These are phyloP conservation scores for Pilophorus perplexus DNA, from an alignment of 2,888 invertebrate species.

Conservation along the genomic window DNA sequence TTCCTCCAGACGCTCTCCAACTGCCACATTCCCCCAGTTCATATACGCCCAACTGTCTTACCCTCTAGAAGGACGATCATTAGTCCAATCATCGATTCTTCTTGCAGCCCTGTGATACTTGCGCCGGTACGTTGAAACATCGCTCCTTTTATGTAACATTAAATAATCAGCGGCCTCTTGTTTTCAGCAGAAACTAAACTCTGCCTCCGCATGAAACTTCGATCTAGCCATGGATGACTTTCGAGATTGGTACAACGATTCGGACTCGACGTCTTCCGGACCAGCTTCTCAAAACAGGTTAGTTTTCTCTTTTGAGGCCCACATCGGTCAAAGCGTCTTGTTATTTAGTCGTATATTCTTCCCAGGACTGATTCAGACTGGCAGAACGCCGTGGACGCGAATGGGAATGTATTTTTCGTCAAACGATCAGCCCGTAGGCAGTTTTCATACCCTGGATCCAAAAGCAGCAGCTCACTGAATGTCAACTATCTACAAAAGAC, in stretches of 20 bases:
- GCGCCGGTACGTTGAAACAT: too few species aligned
- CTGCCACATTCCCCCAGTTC: too few species aligned
- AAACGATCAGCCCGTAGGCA: background rate
- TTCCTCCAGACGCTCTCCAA: too few species aligned
- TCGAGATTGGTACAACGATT: slow-evolving; percentile 32
- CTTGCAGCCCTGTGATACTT: too few species aligned
- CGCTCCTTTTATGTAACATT: too few species aligned
- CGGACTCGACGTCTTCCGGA: slow-evolving; percentile 28
- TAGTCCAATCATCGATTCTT: too few species aligned
- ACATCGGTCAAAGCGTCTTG: background rate
- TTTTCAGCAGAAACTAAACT: too few species aligned
- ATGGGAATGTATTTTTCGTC: slow-evolving; percentile 35
- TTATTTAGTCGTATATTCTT: background rate
- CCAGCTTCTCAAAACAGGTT: slow-evolving; percentile 23
- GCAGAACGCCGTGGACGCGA: slow-evolving; percentile 17
- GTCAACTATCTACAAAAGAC: slow-evolving; percentile 16
- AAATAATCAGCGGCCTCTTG: too few species aligned
- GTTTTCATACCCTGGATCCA: slow-evolving; percentile 4
- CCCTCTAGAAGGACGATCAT: too few species aligned
- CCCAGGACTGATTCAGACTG: slow-evolving; percentile 1
- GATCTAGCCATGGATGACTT: slow-evolving; percentile 15
- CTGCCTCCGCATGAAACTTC: too few species aligned
- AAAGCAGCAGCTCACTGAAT: slow-evolving; percentile 3
- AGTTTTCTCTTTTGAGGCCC: background rate
- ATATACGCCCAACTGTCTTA: too few species aligned